phyloP scores from a whole-genome alignment of 2,113 vertebrate species.

The Thinocorus orbignyianus region DNA sequence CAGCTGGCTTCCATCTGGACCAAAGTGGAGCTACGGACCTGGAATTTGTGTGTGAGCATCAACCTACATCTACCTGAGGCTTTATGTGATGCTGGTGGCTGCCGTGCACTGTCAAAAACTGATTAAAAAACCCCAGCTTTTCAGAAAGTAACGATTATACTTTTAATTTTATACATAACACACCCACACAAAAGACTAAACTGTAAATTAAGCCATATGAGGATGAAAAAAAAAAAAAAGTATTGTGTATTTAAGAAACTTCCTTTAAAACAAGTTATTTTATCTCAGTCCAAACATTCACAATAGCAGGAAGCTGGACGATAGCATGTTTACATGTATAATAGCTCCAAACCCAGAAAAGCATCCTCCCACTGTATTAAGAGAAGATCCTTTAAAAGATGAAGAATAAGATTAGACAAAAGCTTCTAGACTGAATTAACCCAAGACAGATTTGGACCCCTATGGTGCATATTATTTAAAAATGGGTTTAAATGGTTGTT shows the following conservation, averaged over 20 bases:
- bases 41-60: neutral
- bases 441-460: neutral
- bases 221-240: neutral
- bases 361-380: neutral
- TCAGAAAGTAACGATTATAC: neutral
- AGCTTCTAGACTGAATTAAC: neutral
- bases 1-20: neutral
- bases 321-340: neutral
- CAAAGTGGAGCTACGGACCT: neutral
- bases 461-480: neutral
- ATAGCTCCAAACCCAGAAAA: constrained; percentile 14
- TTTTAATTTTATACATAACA: neutral
- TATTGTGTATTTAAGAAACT: constrained; percentile 3
- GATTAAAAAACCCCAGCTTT: neutral
- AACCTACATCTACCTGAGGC: neutral
- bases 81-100: neutral
- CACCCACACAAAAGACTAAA: neutral
- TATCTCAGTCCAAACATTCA: constrained; percentile 36
- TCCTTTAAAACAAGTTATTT: constrained; percentile 48
- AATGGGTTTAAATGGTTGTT: neutral
- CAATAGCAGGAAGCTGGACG: constrained; percentile 69
- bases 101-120: neutral
- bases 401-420: constrained; percentile 12
- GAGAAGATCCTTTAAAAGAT: constrained; percentile 39
- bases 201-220: neutral